Percentiles rank a stretch among this genome's conserved stretches.
These are phyloP conservation scores for Naja naja DNA, from an alignment of 2,113 vertebrate genomes.

Conservation along the genomic window DNA sequence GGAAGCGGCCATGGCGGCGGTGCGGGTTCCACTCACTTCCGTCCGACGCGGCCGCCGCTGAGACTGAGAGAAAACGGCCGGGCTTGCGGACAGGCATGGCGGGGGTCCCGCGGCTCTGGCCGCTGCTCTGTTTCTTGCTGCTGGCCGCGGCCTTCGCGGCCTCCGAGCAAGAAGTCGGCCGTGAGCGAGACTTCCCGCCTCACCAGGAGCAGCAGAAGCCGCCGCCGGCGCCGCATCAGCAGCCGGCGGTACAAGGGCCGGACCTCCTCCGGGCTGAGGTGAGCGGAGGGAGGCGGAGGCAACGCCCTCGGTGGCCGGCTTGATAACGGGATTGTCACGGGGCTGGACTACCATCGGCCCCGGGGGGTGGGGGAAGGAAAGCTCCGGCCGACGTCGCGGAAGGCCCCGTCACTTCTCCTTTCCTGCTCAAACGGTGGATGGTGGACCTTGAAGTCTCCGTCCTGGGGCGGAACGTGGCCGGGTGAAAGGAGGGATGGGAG, in stretches of 20 bases:
- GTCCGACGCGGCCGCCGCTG: neutral
- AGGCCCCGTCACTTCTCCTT: neutral
- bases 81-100: neutral
- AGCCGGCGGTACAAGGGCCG: constrained; percentile 47
- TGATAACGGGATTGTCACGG: no score
- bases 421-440: neutral
- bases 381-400: neutral
- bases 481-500: neutral
- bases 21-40: neutral
- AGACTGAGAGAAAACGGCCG: neutral
- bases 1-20: constrained; percentile 40
- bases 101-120: constrained; percentile 9
- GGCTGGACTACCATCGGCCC: neutral
- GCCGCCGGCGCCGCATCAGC: constrained; percentile 32
- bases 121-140: constrained; percentile 16
- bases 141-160: constrained; percentile 32
- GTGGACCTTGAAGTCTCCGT: neutral
- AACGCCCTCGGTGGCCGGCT: neutral
- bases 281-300: constrained; percentile 21
- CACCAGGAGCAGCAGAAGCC: constrained; percentile 57
- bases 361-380: no score
- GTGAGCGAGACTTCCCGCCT: constrained; percentile 50
- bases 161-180: constrained; percentile 50
- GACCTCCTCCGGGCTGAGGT: constrained; percentile 63
- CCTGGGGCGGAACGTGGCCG: neutral